A percentile compares a stretch with the other conserved stretches of the same genome.
phyloP scores from a whole-genome alignment of 2,113 vertebrate genomes.

The Struthidea cinerea region DNA sequence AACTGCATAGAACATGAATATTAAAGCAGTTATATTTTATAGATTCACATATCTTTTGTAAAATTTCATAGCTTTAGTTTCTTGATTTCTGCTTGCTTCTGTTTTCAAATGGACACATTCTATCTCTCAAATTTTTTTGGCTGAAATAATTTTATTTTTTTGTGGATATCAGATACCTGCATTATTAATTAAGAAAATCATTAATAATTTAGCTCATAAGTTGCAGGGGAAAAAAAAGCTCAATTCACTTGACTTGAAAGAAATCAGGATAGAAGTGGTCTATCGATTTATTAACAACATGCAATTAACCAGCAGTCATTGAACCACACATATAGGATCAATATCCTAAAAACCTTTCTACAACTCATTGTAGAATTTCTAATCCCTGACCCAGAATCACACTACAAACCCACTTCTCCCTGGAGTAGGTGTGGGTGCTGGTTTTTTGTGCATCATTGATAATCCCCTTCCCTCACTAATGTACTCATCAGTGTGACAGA shows the following conservation, averaged over 20 bases:
- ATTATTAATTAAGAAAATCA: neutral
- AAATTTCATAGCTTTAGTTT: neutral
- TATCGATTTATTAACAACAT: neutral
- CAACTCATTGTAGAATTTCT: neutral
- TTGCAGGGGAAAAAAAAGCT: neutral
- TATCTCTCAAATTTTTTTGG: neutral
- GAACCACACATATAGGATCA: neutral
- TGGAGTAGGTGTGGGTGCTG: neutral
- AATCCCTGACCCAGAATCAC: neutral
- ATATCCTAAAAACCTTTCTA: neutral
- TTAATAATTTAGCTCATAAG: neutral
- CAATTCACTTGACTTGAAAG: neutral
- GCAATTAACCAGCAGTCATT: neutral
- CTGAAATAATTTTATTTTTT: neutral
- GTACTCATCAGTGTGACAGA: fast-evolving
- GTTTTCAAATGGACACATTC: neutral
- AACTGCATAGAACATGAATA: neutral
- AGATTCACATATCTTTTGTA: neutral
- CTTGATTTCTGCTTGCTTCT: neutral
- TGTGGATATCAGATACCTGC: neutral
- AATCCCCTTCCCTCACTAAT: neutral
- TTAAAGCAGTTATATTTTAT: neutral
- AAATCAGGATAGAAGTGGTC: neutral
- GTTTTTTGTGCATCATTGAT: fast-evolving
- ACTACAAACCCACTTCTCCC: neutral